Conservation (phyloP, 1,140 invertebrate species). For the Sycobia sp. region DNA sequence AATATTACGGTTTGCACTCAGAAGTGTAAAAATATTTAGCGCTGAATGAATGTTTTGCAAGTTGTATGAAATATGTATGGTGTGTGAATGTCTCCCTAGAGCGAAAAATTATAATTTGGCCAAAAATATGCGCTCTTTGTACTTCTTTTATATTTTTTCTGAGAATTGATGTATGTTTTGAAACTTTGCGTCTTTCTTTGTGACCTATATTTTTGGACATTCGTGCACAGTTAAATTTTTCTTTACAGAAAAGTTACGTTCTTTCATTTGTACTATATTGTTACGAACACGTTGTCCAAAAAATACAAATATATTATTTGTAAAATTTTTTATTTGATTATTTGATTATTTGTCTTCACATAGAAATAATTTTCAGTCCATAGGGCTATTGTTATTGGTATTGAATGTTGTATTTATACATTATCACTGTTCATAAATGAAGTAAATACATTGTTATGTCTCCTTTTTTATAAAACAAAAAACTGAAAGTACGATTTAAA, state of each 20-base stretch:
- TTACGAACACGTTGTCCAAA: slow-evolving; percentile 52
- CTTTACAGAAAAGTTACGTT: slow-evolving; percentile 1
- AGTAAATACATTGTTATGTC: slow-evolving; percentile 50
- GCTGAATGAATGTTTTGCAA: slow-evolving; percentile 23
- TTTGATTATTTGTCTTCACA: slow-evolving; percentile 24
- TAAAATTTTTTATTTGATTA: slow-evolving; percentile 47
- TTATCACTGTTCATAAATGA: slow-evolving; percentile 54
- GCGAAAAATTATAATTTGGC: background rate
- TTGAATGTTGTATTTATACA: slow-evolving; percentile 56
- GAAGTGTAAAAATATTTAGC: slow-evolving; percentile 10
- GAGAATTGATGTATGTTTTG: slow-evolving; percentile 30
- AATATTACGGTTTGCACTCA: background rate
- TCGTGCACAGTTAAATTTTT: slow-evolving; percentile 32
- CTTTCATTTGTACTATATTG: slow-evolving; percentile 13
- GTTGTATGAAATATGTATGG: slow-evolving; percentile 15
- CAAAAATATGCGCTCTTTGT: slow-evolving; percentile 19
- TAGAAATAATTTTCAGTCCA: slow-evolving; percentile 17
- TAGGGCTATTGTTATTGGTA: slow-evolving; percentile 51
- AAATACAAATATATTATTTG: slow-evolving; percentile 51
- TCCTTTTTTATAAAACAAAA: slow-evolving; percentile 38
- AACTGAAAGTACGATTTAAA: slow-evolving; percentile 6
- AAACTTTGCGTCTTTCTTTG: slow-evolving; percentile 41
- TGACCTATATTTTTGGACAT: slow-evolving; percentile 56
- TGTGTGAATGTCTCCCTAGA: slow-evolving; percentile 16
- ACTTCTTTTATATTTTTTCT: slow-evolving; percentile 21